These are phyloP conservation scores for Hormaphis cornu DNA, from an alignment of 1,140 invertebrate genomes.

Conservation along the genomic window DNA sequence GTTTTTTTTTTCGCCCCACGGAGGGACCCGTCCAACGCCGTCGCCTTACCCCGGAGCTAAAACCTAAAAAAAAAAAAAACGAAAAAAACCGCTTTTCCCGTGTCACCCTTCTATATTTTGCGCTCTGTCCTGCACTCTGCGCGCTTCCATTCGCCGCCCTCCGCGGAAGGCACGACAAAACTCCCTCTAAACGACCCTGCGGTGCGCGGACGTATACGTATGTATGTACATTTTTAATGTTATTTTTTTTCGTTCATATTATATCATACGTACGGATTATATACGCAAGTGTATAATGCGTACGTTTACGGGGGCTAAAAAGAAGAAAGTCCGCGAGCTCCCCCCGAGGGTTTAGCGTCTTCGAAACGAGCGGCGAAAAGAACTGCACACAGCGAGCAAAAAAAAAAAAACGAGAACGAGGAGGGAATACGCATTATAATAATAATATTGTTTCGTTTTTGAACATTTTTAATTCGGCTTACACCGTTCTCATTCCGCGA, in stretches of 20 bases:
- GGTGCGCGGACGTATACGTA: not conserved
- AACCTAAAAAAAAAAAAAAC: constrained; percentile 24
- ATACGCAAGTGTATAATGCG: not conserved
- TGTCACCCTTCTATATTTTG: not conserved
- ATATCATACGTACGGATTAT: too few species aligned
- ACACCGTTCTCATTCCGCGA: too few species aligned
- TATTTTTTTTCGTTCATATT: constrained; percentile 15
- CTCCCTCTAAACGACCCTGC: constrained; percentile 25
- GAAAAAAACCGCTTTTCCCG: not conserved
- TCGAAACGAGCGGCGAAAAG: not conserved
- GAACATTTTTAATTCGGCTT: constrained; percentile 9
- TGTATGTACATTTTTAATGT: constrained; percentile 23
- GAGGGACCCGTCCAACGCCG: not conserved
- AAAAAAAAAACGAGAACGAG: too few species aligned
- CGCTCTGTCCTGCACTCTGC: not conserved
- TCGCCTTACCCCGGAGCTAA: constrained; percentile 1
- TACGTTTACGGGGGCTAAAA: not conserved
- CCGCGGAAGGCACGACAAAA: constrained; percentile 17
- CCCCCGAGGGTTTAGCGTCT: constrained; percentile 1
- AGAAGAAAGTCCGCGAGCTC: not conserved
- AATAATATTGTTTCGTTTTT: constrained; percentile 20
- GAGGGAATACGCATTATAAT: too few species aligned
- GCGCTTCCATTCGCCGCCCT: not conserved
- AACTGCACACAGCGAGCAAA: not conserved
- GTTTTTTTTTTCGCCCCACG: not conserved